These are phyloP conservation scores for Dromius quadrimaculatus DNA, from an alignment of 2,888 invertebrate species.

Conservation along the genomic window DNA sequence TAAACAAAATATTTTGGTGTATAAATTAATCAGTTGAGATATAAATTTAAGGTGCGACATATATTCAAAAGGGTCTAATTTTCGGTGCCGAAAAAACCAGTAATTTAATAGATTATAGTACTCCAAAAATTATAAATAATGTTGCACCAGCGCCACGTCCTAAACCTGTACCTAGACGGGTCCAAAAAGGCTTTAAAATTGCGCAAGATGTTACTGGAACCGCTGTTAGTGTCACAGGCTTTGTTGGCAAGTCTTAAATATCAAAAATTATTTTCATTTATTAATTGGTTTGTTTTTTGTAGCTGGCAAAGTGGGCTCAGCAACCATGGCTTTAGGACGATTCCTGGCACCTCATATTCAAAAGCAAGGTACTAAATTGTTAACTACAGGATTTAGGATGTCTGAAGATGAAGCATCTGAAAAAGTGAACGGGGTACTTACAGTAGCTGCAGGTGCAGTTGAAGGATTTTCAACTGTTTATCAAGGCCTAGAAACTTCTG, in stretches of 20 bases:
- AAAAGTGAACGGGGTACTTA: constrained; percentile 72
- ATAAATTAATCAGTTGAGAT: too few relatives aligned
- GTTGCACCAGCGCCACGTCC: constrained; percentile 67
- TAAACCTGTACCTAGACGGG: constrained; percentile 69
- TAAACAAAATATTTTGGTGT: too few relatives aligned
- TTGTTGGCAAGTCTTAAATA: constrained; percentile 69
- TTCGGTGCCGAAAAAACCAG: constrained; percentile 77
- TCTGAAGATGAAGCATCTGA: constrained; percentile 69
- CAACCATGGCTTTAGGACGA: constrained; percentile 76
- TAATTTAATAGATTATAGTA: constrained; percentile 71
- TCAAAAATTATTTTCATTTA: too few relatives aligned
- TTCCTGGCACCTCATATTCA: constrained; percentile 78
- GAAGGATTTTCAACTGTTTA: constrained; percentile 80
- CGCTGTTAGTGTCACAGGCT: constrained; percentile 78
- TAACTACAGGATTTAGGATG: constrained; percentile 71
- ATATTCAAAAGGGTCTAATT: constrained; percentile 75
- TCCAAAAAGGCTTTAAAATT: constrained; percentile 72
- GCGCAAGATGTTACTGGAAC: constrained; percentile 76
- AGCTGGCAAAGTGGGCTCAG: constrained; percentile 74
- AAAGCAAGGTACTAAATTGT: constrained; percentile 72
- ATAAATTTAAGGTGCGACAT: constrained; percentile 71
- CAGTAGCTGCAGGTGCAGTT: constrained; percentile 78
- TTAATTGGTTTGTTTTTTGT: too few relatives aligned
- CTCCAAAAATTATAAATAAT: constrained; percentile 72
- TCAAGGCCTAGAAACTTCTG: constrained; percentile 78